Base-by-base conservation (phyloP, 2,113 vertebrate genomes). In the Sinocyclocheilus grahami region DNA sequence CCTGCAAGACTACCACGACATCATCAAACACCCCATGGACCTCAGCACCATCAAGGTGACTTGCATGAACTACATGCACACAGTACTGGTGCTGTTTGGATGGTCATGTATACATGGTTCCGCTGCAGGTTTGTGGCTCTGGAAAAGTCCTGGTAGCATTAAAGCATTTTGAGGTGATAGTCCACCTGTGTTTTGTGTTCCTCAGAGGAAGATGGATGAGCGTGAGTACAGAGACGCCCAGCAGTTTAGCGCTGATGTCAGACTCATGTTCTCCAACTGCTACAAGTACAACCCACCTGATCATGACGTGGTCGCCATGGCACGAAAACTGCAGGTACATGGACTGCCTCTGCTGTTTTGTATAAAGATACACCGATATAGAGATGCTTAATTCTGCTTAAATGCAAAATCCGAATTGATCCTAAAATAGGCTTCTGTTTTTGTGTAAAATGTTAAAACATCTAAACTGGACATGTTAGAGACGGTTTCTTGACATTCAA, bases 261-360 rank as follows among this genome's bases (percentile, higher is more conserved):
- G 97, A 88, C 96, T 99, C 72, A 99, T 99, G 97, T 99, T 98
- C 92, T 99, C 97, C 87, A 99, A 99, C 94, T 98, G 97, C 92
- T 98, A 98, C 93, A 98, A 98, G 92, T 98, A 98, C 93, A 98
- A 98, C 82, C 97, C 97, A 0, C 97, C 97, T 0, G 97, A 98
- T 85, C 97, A 99, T 0, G 97, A 99, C 9, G 97, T 99, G 1
- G 97, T 99, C 58, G 94, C 95, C 87, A 99, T 99, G 97, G 97
- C 97, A 0, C 94, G 97, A 0, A 98, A 98, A 75, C 91, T 99
- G 74, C 97, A 99, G 96, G 97, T 98, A 77, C 83, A 89, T 3
- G 0, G 8, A n/a, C 16, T 0, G n/a, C 39, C n/a, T 82, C 37
- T 24, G 24, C 30, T 46, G 33, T 20, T 48, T 11, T 30, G 4